Evolutionary conservation across 2,888 invertebrate genomes (phyloP).

Genomic region (Thymelicus sylvestris): DNA sequence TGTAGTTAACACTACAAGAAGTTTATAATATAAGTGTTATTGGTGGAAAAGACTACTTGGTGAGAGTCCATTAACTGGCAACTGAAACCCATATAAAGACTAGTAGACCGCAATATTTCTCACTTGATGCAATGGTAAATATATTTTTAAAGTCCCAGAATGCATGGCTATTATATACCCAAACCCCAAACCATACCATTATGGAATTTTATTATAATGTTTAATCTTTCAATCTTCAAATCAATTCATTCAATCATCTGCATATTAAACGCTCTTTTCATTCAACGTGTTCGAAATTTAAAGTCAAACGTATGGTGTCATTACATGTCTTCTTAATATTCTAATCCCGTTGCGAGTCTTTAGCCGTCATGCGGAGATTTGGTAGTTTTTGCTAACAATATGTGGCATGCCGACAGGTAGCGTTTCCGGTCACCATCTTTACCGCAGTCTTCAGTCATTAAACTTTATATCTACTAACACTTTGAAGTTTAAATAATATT

Average conservation of each 20-base stretch:
- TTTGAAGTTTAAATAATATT: too few relatives aligned
- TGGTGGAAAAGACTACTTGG: too few relatives aligned
- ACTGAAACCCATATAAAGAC: too few relatives aligned
- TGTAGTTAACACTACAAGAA: too few relatives aligned
- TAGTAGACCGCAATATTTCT: too few relatives aligned
- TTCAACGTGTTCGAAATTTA: slow-evolving; percentile 15
- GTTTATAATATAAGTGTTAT: too few relatives aligned
- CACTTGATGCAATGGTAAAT: too few relatives aligned
- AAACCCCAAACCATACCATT: neutral
- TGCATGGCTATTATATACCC: neutral
- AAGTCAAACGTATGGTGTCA: slow-evolving; percentile 11
- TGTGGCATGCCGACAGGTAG: slow-evolving; percentile 35
- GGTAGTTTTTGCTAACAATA: slow-evolving; percentile 46
- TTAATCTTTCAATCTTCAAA: slow-evolving; percentile 10
- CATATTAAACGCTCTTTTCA: neutral
- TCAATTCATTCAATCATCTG: slow-evolving; percentile 14
- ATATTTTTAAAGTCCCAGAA: too few relatives aligned
- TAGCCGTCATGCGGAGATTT: slow-evolving; percentile 45
- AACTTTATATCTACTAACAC: too few relatives aligned
- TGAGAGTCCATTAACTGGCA: too few relatives aligned
- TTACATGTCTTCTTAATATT: slow-evolving; percentile 42
- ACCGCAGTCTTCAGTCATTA: too few relatives aligned
- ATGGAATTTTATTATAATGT: slow-evolving; percentile 3
- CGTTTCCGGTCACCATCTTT: slow-evolving; percentile 47
- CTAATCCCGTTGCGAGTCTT: slow-evolving; percentile 47